Conservation (phyloP, 2,113 vertebrate genomes). For the Albula goreensis region DNA sequence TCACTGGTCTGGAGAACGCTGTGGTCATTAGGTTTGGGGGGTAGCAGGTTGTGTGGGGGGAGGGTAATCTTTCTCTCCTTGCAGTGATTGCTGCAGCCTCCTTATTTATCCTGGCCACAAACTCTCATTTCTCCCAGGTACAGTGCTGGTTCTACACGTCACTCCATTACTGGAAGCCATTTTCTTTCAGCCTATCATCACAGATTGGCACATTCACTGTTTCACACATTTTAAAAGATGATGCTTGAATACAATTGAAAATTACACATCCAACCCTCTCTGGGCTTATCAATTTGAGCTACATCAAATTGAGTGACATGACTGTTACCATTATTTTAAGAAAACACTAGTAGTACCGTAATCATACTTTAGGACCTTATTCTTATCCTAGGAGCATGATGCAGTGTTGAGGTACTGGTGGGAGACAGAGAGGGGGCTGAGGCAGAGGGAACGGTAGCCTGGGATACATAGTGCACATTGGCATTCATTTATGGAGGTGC, state of each 20-base stretch:
- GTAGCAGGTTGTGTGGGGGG: background rate
- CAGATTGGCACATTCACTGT: conserved; percentile 45
- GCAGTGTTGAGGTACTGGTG: background rate
- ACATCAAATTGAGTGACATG: background rate
- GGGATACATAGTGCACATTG: background rate
- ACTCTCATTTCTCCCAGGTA: conserved; percentile 72
- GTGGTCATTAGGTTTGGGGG: conserved; percentile 66
- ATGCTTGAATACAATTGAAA: too few species aligned
- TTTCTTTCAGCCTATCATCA: conserved; percentile 43
- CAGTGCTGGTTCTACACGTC: conserved; percentile 27
- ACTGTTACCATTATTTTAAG: background rate
- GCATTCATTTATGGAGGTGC: background rate
- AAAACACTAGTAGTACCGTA: background rate
- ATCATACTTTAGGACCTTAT: background rate
- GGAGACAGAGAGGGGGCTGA: conserved; percentile 20
- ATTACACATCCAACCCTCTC: too few species aligned
- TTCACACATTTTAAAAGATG: conserved; percentile 53
- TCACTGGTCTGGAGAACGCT: conserved; percentile 67
- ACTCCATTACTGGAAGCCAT: conserved; percentile 44
- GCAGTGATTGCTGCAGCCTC: conserved; percentile 62
- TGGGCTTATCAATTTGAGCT: too few species aligned
- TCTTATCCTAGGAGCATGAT: background rate
- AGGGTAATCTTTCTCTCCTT: conserved; percentile 70
- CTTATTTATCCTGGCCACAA: conserved; percentile 66
- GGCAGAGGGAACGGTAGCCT: background rate